Percentiles rank a stretch among this genome's conserved stretches.
Evolutionary conservation across 1,140 invertebrate genomes (phyloP).

Genomic region (Drosophila melanica): DNA sequence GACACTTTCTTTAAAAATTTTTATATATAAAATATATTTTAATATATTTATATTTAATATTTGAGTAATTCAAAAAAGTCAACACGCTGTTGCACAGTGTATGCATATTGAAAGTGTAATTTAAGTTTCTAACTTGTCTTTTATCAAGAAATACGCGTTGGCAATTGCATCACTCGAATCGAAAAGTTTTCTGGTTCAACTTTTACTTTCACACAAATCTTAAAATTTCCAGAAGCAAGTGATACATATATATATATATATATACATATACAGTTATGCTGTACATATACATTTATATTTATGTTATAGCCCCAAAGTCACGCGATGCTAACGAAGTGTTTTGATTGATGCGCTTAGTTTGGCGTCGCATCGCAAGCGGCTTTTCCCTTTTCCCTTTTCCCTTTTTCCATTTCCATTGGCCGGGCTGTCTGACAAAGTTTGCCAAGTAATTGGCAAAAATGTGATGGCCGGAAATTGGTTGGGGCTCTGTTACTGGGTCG

Average conservation of each 20-base stretch:
- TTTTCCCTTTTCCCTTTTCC: not conserved
- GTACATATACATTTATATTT: conserved; percentile 3
- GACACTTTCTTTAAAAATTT: too few species aligned
- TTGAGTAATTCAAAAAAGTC: too few species aligned
- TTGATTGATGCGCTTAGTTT: conserved; percentile 60
- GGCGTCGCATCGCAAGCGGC: conserved; percentile 10
- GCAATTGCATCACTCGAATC: conserved; percentile 43
- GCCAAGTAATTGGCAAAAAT: conserved; percentile 64
- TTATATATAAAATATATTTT: too few species aligned
- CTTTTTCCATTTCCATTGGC: conserved; percentile 2
- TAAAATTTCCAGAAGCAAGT: conserved; percentile 16
- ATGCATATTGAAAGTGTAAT: conserved; percentile 8
- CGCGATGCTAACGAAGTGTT: conserved; percentile 74
- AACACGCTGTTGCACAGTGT: too few species aligned
- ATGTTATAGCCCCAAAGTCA: conserved; percentile 42
- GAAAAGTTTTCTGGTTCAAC: not conserved
- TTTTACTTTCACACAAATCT: not conserved
- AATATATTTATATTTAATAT: too few species aligned
- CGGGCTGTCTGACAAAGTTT: conserved; percentile 64
- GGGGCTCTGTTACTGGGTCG: conserved; percentile 19
- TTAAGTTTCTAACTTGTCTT: conserved; percentile 24
- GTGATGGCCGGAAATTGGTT: conserved; percentile 61
- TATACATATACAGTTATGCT: not conserved
- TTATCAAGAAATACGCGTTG: conserved; percentile 22
- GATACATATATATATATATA: conserved; percentile 36